Percentiles rank a stretch among this genome's conserved stretches.
These are phyloP conservation scores for Mustelus asterias DNA, from an alignment of 2,113 vertebrate genomes.

Conservation along the genomic window DNA sequence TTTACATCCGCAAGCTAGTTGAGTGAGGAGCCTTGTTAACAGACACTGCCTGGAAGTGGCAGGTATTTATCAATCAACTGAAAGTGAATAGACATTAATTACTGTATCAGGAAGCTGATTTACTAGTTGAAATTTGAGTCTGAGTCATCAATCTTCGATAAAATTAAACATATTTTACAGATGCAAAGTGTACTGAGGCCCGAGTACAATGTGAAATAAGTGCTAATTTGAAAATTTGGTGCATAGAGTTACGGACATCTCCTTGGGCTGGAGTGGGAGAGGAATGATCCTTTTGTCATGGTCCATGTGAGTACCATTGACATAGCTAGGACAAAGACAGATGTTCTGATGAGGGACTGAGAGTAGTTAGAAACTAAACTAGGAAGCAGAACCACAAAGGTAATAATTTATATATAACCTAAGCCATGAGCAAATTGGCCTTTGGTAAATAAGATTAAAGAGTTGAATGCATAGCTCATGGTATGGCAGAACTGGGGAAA, in stretches of 20 bases:
- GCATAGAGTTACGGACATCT: background rate
- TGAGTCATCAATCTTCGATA: background rate
- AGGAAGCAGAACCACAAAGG: too few species aligned
- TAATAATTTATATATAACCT: too few species aligned
- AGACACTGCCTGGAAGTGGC: background rate
- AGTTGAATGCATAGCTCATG: too few species aligned
- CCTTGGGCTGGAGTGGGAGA: background rate
- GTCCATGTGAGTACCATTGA: background rate
- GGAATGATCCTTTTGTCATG: background rate
- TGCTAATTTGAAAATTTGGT: background rate
- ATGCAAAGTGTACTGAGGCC: background rate
- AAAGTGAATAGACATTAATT: background rate
- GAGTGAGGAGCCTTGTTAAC: background rate
- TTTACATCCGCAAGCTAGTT: background rate
- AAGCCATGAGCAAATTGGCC: too few species aligned
- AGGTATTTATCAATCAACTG: background rate
- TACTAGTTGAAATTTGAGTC: background rate
- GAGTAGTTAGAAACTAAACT: background rate
- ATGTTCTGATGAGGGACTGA: background rate
- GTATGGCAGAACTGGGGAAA: background rate
- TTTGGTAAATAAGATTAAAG: too few species aligned
- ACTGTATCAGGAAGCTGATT: background rate
- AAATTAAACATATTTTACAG: background rate
- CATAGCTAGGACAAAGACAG: background rate
- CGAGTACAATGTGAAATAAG: background rate